These are phyloP conservation scores for Rotaria macrura DNA, from an alignment of 2,888 invertebrate species.

Conservation along the genomic window DNA sequence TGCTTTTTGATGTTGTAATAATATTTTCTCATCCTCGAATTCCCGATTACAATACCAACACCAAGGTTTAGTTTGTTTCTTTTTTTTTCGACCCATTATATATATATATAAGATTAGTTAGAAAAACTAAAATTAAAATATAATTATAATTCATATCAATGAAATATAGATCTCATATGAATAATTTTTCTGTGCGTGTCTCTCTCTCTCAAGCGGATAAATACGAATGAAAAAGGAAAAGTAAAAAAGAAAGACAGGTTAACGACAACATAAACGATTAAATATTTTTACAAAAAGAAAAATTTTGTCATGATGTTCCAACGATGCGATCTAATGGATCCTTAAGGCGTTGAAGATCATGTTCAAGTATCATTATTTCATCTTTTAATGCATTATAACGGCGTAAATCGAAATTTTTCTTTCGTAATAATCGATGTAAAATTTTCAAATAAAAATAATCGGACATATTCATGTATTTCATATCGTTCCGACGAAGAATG, in stretches of 20 bases:
- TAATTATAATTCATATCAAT: not conserved
- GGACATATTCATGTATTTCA: not conserved
- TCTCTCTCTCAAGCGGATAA: not conserved
- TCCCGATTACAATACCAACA: slow-evolving; percentile 99
- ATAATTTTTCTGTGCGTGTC: no score
- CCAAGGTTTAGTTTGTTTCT: slow-evolving; percentile 99
- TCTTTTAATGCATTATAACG: not conserved
- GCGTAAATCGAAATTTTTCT: not conserved
- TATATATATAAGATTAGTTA: no score
- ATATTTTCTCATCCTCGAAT: slow-evolving; percentile 98
- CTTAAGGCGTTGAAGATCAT: not conserved
- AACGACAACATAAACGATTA: no score
- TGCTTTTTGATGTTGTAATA: slow-evolving; percentile 98
- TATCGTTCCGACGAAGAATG: slow-evolving; percentile 55
- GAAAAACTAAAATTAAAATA: not conserved
- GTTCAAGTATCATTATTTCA: slow-evolving; percentile 19
- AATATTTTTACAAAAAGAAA: not conserved
- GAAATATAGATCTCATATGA: no score
- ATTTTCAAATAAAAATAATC: slow-evolving; percentile 13
- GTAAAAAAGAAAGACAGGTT: no score
- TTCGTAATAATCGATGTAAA: slow-evolving; percentile 1
- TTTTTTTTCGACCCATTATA: slow-evolving; percentile 99
- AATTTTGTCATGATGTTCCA: not conserved
- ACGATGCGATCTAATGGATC: not conserved
- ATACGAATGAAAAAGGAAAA: not conserved